These are phyloP conservation scores for Scyliorhinus canicula DNA, from an alignment of 2,797 vertebrate species.

Conservation along the genomic window DNA sequence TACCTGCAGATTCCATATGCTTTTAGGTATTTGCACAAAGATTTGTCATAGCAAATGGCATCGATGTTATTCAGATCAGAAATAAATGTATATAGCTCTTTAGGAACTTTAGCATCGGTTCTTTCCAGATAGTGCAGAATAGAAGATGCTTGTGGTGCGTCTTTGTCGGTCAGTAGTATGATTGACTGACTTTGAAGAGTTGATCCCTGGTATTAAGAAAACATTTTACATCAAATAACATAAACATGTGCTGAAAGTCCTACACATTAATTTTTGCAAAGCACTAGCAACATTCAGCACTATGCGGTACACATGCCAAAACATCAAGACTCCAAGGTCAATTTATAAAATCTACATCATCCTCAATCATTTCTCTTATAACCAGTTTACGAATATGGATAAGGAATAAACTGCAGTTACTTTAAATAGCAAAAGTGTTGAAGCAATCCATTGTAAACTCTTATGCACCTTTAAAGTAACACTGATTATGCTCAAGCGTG, in stretches of 20 bases:
- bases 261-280: not conserved
- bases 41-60: conserved; percentile 47
- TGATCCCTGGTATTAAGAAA: conserved; percentile 4
- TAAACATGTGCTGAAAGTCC: not conserved
- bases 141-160: conserved; percentile 22
- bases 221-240: conserved; percentile 41
- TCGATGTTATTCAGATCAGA: conserved; percentile 52
- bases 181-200: conserved; percentile 52
- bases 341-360: conserved; percentile 1
- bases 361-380: not conserved
- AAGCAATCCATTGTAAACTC: not conserved
- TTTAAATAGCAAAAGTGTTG: not conserved
- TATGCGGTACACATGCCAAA: not conserved
- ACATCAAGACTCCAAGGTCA: not conserved
- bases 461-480: not conserved
- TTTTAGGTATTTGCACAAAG: conserved; percentile 59
- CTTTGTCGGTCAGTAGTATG: conserved; percentile 56
- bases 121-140: conserved; percentile 54
- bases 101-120: conserved; percentile 54
- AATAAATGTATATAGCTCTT: conserved; percentile 49
- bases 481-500: not conserved
- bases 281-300: not conserved
- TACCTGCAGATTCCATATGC: conserved; percentile 62
- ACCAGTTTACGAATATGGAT: not conserved
- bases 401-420: not conserved